Conservation (phyloP, 2,113 vertebrate species). For the Halcyon malimbica region DNA sequence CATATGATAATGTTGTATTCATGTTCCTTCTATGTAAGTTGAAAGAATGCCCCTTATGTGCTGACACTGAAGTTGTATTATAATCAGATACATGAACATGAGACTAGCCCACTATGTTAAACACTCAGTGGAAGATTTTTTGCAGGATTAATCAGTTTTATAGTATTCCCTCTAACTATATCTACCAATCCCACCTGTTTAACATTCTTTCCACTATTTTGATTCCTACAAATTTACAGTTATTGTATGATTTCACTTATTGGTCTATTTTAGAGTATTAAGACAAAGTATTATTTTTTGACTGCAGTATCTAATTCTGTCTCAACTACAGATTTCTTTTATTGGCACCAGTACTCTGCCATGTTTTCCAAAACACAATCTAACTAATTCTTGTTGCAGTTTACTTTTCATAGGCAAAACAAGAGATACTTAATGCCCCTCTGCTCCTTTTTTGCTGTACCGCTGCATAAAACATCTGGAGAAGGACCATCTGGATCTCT, state of each 20-base stretch:
- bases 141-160: background rate
- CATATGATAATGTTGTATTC: background rate
- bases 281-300: conserved; percentile 3
- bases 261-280: background rate
- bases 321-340: background rate
- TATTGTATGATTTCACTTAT: background rate
- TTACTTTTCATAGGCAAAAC: background rate
- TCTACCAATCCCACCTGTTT: background rate
- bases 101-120: background rate
- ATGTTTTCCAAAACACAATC: conserved; percentile 12
- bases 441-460: background rate
- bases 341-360: background rate
- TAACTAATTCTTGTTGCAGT: conserved; percentile 40
- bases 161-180: background rate
- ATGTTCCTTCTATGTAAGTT: background rate
- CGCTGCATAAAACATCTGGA: background rate
- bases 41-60: background rate
- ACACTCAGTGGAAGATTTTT: conserved; percentile 2
- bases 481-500: background rate
- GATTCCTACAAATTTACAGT: background rate
- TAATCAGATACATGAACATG: conserved; percentile 23
- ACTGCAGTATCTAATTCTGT: conserved; percentile 23
- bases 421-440: background rate
- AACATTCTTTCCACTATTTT: background rate
- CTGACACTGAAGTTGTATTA: background rate